Base-by-base conservation (phyloP, 2,888 invertebrate genomes). In the Acanthosepion pharaonis region DNA sequence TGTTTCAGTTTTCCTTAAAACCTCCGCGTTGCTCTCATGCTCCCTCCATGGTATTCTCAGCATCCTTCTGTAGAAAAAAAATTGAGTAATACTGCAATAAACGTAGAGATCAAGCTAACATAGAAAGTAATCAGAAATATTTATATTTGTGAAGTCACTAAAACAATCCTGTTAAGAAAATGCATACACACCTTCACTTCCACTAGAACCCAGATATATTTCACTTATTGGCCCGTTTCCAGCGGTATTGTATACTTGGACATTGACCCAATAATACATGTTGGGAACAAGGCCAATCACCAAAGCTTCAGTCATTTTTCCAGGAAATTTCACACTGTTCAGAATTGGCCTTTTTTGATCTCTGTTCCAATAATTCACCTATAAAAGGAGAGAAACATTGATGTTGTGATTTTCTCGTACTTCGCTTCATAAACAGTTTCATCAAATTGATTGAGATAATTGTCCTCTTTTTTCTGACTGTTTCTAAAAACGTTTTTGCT, bases 201-300 rank as follows among this genome's bases (percentile, higher is more conserved):
- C 93, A 15, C 51, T 93, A 5, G 53, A n/a, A n/a, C 93, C 93
- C 23, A 93, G 53, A 97, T 98, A 99, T 92, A 98, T 98, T 98
- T 99, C 99, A 97, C 99, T 99, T 97, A 99, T 99, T 0, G 99
- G 99, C 9, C 99, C 99, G 97, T 99, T 99, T 5, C 99, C 99
- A 8, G 99, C 99, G 0, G 98, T 98, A 98, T 99, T 99, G 97
- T 99, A 99, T 0, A 99, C 99, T 99, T 99, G 99, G 3, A 99
- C 98, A 98, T 99, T 97, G 0, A 99, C 99, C 96, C 98, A 98
- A 97, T 99, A 99, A 97, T 99, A 98, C 0, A 98, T 99, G 97
- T 99, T 98, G 0, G 99, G 99, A 96, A 98, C 98, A 94, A 99
- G 98, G 96, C 99, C 99, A 23, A 99, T 99, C 97, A 99, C 98